Conservation (phyloP, 2,113 vertebrate species). For the Artemisiospiza belli region DNA sequence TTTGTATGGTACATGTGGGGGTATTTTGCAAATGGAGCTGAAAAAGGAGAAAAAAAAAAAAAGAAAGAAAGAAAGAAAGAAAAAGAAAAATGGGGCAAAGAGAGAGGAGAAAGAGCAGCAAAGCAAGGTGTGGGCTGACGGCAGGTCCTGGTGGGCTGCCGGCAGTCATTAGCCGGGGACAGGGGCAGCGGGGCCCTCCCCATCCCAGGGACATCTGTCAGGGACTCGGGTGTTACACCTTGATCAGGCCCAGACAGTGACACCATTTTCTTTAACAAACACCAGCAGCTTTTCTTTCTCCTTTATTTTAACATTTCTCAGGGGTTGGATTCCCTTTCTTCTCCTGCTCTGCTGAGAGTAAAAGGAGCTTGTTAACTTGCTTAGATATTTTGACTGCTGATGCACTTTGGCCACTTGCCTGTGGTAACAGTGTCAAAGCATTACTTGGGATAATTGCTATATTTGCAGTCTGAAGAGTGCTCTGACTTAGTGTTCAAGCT, state of each 20-base stretch:
- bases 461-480: conserved; percentile 92
- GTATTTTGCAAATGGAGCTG: conserved; percentile 83
- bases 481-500: conserved; percentile 86
- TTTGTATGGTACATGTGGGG: conserved; percentile 84
- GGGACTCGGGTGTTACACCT: conserved; percentile 79
- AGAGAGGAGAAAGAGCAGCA: conserved; percentile 61
- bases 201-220: conserved; percentile 75
- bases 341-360: conserved; percentile 84
- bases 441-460: conserved; percentile 99
- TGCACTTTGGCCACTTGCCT: conserved; percentile 97
- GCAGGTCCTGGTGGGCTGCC: conserved; percentile 63
- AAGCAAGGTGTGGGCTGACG: conserved; percentile 79
- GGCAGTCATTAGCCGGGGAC: conserved; percentile 84
- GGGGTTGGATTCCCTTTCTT: conserved; percentile 88
- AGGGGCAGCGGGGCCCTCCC: conserved; percentile 68
- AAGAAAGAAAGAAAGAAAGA: not conserved
- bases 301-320: conserved; percentile 83
- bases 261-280: conserved; percentile 88
- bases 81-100: conserved; percentile 66
- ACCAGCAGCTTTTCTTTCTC: conserved; percentile 80
- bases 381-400: conserved; percentile 95
- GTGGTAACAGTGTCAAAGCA: conserved; percentile 95
- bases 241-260: conserved; percentile 84
- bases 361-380: conserved; percentile 98
- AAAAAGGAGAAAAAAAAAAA: not conserved